Percentiles rank a stretch among this genome's conserved stretches.
phyloP scores from a whole-genome alignment of 2,113 vertebrate species.

The Thryonomys swinderianus region DNA sequence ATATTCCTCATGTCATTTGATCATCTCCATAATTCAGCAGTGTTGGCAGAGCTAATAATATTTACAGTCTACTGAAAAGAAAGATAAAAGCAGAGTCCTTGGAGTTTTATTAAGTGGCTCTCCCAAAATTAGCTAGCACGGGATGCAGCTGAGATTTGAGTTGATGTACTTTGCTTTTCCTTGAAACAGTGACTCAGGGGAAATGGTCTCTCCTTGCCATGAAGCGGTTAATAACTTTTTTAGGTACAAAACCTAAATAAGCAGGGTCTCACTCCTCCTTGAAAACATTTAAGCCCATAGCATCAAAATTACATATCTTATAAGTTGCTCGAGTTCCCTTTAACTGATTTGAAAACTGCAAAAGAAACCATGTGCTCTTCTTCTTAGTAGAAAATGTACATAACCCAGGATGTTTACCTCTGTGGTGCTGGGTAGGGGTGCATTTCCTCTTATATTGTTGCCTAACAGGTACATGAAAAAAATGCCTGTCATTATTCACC shows the following conservation, averaged over 20 bases:
- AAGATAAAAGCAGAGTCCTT: constrained; percentile 3
- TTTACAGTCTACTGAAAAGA: constrained; percentile 6
- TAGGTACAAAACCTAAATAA: not conserved
- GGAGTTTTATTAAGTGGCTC: not conserved
- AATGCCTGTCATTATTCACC: not conserved
- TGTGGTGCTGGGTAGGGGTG: not conserved
- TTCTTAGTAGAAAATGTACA: not conserved
- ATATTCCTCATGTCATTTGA: constrained; percentile 17
- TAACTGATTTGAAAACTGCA: not conserved
- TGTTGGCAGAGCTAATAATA: not conserved
- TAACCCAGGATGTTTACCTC: not conserved
- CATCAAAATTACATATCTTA: not conserved
- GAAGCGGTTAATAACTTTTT: not conserved
- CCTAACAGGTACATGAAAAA: not conserved
- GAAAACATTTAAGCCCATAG: not conserved
- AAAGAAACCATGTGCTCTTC: not conserved
- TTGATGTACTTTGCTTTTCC: not conserved
- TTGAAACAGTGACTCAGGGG: not conserved
- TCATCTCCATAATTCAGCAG: not conserved
- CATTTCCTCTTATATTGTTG: not conserved
- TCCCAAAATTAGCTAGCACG: not conserved
- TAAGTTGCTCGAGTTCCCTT: not conserved
- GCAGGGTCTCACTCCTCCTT: not conserved
- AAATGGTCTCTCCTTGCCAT: not conserved
- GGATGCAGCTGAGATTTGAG: not conserved